Percentiles rank a stretch among this genome's conserved stretches.
phyloP scores from a whole-genome alignment of 2,797 vertebrate species.

The Crenichthys baileyi region DNA sequence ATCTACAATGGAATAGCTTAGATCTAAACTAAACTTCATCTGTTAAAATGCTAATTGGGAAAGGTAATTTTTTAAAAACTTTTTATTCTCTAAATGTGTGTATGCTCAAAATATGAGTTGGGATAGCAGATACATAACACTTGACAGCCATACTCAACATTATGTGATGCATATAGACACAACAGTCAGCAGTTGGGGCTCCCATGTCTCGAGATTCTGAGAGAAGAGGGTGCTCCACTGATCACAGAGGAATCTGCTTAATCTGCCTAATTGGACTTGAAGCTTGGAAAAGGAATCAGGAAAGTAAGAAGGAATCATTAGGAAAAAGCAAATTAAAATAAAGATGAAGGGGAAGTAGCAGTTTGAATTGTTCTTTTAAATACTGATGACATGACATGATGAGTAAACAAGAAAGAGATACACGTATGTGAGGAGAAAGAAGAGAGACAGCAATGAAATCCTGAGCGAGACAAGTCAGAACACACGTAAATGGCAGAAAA shows the following conservation, averaged over 20 bases:
- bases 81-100: too few species aligned
- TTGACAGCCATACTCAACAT: too few species aligned
- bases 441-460: background rate
- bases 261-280: too few species aligned
- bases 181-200: too few species aligned
- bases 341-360: background rate
- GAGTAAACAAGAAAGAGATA: background rate
- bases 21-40: background rate
- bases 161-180: too few species aligned
- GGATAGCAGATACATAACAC: too few species aligned
- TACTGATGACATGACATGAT: background rate
- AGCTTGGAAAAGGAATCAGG: background rate
- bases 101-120: too few species aligned
- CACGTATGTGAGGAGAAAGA: background rate
- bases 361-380: background rate
- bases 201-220: too few species aligned
- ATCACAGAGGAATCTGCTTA: too few species aligned
- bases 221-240: too few species aligned
- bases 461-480: background rate
- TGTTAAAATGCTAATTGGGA: background rate
- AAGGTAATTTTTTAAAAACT: too few species aligned
- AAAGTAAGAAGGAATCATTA: background rate
- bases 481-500: background rate
- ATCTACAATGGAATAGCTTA: background rate
- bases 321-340: background rate